phyloP scores from a whole-genome alignment of 2,888 invertebrate genomes.

The Dendrolimus pini region DNA sequence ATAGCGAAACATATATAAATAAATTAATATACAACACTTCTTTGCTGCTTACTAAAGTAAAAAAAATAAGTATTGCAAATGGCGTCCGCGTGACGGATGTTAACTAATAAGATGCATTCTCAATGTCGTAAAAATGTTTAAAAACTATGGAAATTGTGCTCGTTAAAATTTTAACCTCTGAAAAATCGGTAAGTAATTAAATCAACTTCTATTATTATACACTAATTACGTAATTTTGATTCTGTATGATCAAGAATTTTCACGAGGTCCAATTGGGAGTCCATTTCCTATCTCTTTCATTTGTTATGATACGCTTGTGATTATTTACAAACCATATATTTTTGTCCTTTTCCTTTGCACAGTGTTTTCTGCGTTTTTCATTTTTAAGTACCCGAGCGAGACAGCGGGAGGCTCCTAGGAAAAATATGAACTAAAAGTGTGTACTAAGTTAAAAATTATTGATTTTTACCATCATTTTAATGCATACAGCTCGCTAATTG shows the following conservation, averaged over 20 bases:
- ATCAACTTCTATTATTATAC: constrained; percentile 2
- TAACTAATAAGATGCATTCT: constrained; percentile 52
- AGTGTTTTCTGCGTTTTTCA: constrained; percentile 69
- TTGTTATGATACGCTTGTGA: constrained; percentile 53
- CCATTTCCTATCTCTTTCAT: constrained; percentile 53
- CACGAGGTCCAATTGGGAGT: constrained; percentile 13
- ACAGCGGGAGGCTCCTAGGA: constrained; percentile 59
- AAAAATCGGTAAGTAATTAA: constrained; percentile 26
- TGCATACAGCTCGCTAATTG: constrained; percentile 37
- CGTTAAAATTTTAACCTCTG: constrained; percentile 15
- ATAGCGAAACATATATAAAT: too few species aligned
- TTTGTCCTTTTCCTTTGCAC: constrained; percentile 63
- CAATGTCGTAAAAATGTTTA: constrained; percentile 40
- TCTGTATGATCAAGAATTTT: constrained; percentile 46
- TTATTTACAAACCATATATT: constrained; percentile 52
- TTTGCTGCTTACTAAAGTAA: too few species aligned
- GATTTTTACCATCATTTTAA: constrained; percentile 54
- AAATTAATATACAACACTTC: too few species aligned
- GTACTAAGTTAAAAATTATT: constrained; percentile 70
- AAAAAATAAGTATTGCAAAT: constrained; percentile 40
- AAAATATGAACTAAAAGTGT: constrained; percentile 69
- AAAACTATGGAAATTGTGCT: constrained; percentile 25
- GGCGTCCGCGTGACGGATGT: constrained; percentile 60
- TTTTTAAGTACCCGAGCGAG: constrained; percentile 63
- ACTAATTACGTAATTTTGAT: constrained; percentile 43